Evolutionary conservation across 2,113 vertebrate species (phyloP), one percentile per base, ranked within the genome.

Genomic region (Thunnus maccoyii): DNA sequence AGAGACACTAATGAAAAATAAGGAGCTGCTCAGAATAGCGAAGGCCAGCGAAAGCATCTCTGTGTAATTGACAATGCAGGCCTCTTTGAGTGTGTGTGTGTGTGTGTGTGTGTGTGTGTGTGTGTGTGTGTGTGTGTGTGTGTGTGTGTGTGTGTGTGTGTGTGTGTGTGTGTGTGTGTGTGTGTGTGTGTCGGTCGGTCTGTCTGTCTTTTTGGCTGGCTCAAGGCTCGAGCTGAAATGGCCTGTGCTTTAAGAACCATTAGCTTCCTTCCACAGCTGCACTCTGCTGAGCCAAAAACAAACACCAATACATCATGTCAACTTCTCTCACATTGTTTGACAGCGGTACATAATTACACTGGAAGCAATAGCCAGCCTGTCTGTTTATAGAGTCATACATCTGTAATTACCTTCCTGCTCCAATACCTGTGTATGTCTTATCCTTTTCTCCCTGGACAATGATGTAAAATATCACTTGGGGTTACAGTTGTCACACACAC

Each of bases 161-260:
- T 22, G 20, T 20, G 20, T 20, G 20, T 20, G 20, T 20, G 20
- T 20, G 20, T 20, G 20, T 20, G 20, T 20, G 20, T 20, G 20
- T 20, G 20, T 20, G 22, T 22, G 22, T 22, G 22, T 22, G 22
- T 22, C 22, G 22, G 22, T 22, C 22, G 22, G 20, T 41, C 11
- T 48, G 73, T 27, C 27, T 22, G 30, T 72, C n/a, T 36, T 70
- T 56, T 51, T 72, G 41, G 64, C 54, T 61, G 60, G 20, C 71
- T 72, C 25, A 2, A 55, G 30, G 60, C 78, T 62, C 27, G 9
- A 56, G 22, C 30, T 50, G 54, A 48, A 84, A 76, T 15, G 55
- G 65, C 50, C 30, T 56, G 62, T 61, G 69, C 77, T 80, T 71
- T 50, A 67, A 55, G 51, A 81, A 66, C 75, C 84, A 88, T 87